Evolutionary conservation across 2,888 invertebrate species (phyloP), one percentile per base, ranked within the genome.

Genomic region (Drosophila yooni): DNA sequence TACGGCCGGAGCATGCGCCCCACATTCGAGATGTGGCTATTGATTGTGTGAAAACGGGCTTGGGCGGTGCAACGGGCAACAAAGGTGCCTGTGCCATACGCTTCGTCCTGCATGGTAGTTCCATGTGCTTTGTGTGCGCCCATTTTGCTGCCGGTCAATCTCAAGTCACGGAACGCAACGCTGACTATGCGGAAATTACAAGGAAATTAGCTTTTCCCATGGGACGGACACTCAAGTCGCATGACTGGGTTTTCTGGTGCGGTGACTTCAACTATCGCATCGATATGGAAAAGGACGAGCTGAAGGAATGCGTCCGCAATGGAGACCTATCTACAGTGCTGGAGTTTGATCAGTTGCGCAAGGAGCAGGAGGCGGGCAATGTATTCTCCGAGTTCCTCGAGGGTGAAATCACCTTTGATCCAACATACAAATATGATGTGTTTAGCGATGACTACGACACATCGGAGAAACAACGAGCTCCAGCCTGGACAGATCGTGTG

Each of bases 391-490:
- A 98, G 89, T 99, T 98, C 92, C 94, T 96, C 63, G 99, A 99
- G 94, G 99, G 98, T 0, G 96, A 96, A 61, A 96, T 99, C 38
- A 95, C 95, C 52, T 99, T 99, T 93, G 95, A 97, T 18, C 99
- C 99, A 0, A 99, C 99, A 0, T 99, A 99, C 93, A 99, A 99
- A 92, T 99, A 99, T 92, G 99, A 99, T 94, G 94, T 99, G 65
- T 99, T 99, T 92, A 99, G 98, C 88, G 98, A 99, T 92, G 99
- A 99, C 93, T 99, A 99, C 92, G 99, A 99, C 93, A 99, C 99
- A 0, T 99, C 99, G 91, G 99, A 99, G 92, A 99, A 99, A 93
- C 96, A 96, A 91, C 95, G 99, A 69, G 97, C 98, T 1, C 99
- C 99, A 0, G 99, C 99, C 6, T 99, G 99, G 99, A 99, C 99